A percentile compares a stretch with the other conserved stretches of the same genome.
These are phyloP conservation scores for Acrobasis consociella DNA, from an alignment of 2,888 invertebrate genomes.

Conservation along the genomic window DNA sequence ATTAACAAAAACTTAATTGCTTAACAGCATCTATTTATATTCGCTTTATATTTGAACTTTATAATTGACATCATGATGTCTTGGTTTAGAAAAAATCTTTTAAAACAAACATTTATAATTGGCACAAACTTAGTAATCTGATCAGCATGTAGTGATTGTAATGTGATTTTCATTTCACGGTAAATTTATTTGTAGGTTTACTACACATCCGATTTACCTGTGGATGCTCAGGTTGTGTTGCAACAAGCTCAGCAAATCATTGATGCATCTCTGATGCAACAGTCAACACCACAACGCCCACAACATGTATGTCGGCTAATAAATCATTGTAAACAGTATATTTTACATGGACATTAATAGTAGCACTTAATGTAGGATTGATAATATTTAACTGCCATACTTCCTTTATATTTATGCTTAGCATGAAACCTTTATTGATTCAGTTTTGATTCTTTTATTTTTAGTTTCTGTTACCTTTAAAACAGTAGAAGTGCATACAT, in stretches of 20 bases:
- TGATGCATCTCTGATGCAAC: conserved; percentile 81
- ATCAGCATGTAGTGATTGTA: conserved; percentile 1
- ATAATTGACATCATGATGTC: neutral
- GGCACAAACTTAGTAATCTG: conserved; percentile 8
- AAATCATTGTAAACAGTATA: conserved; percentile 46
- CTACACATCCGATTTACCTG: conserved; percentile 81
- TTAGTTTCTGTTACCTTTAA: conserved; percentile 17
- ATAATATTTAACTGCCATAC: conserved; percentile 47
- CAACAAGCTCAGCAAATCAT: conserved; percentile 82
- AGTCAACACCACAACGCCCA: conserved; percentile 75
- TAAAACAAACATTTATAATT: neutral
- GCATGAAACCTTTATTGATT: conserved; percentile 55
- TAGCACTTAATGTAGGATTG: conserved; percentile 47
- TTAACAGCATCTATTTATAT: neutral
- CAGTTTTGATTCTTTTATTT: conserved; percentile 30
- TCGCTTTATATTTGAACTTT: neutral
- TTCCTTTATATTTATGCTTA: conserved; percentile 53
- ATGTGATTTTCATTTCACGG: conserved; percentile 38
- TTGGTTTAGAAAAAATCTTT: too few relatives aligned
- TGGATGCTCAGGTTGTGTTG: conserved; percentile 81
- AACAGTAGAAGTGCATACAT: neutral
- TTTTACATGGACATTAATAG: conserved; percentile 27
- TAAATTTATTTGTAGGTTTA: conserved; percentile 81
- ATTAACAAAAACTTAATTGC: neutral
- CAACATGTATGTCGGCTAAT: conserved; percentile 79